These are phyloP conservation scores for Drosophila putrida DNA, from an alignment of 2,888 invertebrate genomes.

Conservation along the genomic window DNA sequence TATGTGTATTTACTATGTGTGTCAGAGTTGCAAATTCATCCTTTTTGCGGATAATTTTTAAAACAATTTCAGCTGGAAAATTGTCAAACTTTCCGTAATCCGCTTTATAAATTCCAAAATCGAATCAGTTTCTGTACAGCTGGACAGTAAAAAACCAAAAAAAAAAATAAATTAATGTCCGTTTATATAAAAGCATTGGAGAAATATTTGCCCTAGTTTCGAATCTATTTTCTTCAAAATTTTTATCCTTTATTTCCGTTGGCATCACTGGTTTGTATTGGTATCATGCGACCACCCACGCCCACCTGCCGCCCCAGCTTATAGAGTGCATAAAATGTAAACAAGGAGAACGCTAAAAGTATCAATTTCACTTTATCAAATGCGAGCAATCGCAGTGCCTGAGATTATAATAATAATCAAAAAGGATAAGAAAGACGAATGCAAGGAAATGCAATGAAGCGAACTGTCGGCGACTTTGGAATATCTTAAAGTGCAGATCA, in stretches of 20 bases:
- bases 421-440: constrained; percentile 53
- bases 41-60: no score
- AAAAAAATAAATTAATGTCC: no score
- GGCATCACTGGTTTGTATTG: not conserved
- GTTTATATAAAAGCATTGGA: no score
- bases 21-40: not conserved
- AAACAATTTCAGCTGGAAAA: no score
- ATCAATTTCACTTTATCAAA: constrained; percentile 74
- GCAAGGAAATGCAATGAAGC: constrained; percentile 61
- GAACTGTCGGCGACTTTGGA: constrained; percentile 42
- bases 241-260: no score
- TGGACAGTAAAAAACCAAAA: no score
- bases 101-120: no score
- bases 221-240: no score
- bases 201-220: no score
- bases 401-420: constrained; percentile 70
- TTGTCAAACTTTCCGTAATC: no score
- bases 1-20: constrained; percentile 1
- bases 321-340: constrained; percentile 10
- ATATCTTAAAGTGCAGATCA: constrained; percentile 66
- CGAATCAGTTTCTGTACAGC: no score
- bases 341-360: constrained; percentile 50
- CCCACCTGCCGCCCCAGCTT: constrained; percentile 42
- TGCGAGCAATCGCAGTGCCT: constrained; percentile 58
- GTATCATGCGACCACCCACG: constrained; percentile 54